Evolutionary conservation across 2,888 invertebrate genomes (phyloP).

Genomic region (Pedicia rivosa): DNA sequence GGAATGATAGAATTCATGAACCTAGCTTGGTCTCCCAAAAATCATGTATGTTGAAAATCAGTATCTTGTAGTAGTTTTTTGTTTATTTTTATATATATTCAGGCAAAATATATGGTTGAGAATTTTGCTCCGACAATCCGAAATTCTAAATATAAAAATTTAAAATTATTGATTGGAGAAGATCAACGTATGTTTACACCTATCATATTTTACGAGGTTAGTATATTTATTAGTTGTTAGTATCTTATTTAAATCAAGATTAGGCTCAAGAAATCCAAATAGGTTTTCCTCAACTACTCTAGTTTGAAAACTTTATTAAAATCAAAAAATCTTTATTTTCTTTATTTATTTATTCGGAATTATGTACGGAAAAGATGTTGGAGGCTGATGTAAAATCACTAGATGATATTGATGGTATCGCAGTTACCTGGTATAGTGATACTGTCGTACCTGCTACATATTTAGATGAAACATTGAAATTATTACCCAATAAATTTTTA

Average conservation of each 20-base stretch:
- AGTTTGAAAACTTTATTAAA: too few species aligned
- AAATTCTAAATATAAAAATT: constrained; percentile 35
- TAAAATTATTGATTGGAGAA: too few species aligned
- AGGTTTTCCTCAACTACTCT: too few species aligned
- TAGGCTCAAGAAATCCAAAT: too few species aligned
- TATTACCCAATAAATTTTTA: constrained; percentile 51
- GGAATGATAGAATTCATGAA: constrained; percentile 46
- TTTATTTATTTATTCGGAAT: too few species aligned
- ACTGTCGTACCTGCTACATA: constrained; percentile 35
- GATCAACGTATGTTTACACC: too few species aligned
- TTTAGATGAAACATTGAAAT: constrained; percentile 40
- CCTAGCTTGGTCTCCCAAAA: constrained; percentile 54
- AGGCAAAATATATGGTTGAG: constrained; percentile 50
- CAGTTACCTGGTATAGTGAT: constrained; percentile 74
- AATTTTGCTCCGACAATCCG: constrained; percentile 61
- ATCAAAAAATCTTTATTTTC: too few species aligned
- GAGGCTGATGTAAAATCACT: constrained; percentile 33
- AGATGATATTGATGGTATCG: constrained; percentile 55
- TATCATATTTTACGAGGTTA: too few species aligned
- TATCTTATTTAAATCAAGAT: too few species aligned
- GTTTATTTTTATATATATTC: too few species aligned
- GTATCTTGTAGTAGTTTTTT: neutral
- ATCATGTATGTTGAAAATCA: constrained; percentile 33
- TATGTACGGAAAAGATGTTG: too few species aligned
- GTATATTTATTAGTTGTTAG: too few species aligned